These are phyloP conservation scores for Gymnocheta viridis DNA, from an alignment of 2,888 invertebrate species.

Conservation along the genomic window DNA sequence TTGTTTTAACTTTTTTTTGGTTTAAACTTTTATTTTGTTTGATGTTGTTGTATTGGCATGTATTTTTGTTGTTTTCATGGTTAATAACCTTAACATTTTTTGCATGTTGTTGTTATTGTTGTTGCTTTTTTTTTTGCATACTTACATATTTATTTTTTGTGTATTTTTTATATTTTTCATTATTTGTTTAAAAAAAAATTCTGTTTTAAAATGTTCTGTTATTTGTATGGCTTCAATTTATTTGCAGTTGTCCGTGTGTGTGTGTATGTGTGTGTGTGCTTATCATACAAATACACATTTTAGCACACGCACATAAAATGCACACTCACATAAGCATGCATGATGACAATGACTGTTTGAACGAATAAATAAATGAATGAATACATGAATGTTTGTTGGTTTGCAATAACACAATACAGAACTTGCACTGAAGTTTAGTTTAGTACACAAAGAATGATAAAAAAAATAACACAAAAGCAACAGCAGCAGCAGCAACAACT, in stretches of 20 bases:
- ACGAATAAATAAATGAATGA: constrained; percentile 35
- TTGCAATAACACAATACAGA: constrained; percentile 1
- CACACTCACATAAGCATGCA: constrained; percentile 49
- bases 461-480: neutral
- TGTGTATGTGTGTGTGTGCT: constrained; percentile 1
- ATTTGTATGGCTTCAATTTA: constrained; percentile 68
- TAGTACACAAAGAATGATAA: constrained; percentile 25
- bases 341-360: constrained; percentile 64
- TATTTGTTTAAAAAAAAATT: constrained; percentile 40
- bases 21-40: constrained; percentile 47
- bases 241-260: constrained; percentile 9
- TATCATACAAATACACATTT: constrained; percentile 3
- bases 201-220: constrained; percentile 57
- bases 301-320: neutral
- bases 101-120: constrained; percentile 10
- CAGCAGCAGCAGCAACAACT: neutral
- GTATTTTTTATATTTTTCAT: constrained; percentile 35
- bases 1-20: constrained; percentile 1
- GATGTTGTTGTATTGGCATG: constrained; percentile 50
- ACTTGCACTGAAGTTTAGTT: constrained; percentile 37
- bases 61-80: constrained; percentile 64
- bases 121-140: constrained; percentile 28
- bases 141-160: constrained; percentile 26
- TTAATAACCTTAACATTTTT: constrained; percentile 65
- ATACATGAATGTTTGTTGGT: constrained; percentile 40